Conservation (phyloP, 2,888 invertebrate genomes). For the Tetanocera ferruginea region DNA sequence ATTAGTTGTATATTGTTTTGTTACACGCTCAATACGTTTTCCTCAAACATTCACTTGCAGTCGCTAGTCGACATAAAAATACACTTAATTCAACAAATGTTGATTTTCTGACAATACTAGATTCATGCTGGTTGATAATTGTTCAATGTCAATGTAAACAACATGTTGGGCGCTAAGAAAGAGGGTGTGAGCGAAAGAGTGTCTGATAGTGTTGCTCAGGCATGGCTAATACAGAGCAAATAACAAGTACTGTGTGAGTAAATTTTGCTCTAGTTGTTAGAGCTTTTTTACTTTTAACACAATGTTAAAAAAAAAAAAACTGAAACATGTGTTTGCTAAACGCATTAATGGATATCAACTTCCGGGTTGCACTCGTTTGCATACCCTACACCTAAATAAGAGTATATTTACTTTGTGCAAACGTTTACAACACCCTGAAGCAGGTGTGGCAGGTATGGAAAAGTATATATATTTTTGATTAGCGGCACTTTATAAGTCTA, state of each 20-base stretch:
- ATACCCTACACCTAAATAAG: no score
- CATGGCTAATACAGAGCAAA: neutral
- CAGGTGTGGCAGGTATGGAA: no score
- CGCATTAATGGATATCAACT: no score
- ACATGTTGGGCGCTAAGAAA: neutral
- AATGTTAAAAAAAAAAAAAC: no score
- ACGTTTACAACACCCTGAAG: no score
- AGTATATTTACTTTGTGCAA: no score
- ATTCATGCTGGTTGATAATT: neutral
- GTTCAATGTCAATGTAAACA: neutral
- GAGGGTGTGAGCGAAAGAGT: neutral
- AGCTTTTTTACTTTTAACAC: no score
- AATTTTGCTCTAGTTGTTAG: neutral
- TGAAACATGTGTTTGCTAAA: no score
- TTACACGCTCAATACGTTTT: neutral
- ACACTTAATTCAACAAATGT: neutral
- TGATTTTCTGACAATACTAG: neutral
- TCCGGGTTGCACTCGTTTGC: no score
- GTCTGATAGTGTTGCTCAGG: neutral
- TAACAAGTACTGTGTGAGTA: neutral
- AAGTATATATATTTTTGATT: no score
- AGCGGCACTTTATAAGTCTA: no score
- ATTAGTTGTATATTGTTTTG: neutral
- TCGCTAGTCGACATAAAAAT: neutral
- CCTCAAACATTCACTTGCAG: neutral